Evolutionary conservation across 2,888 invertebrate genomes (phyloP), one percentile per base, ranked within the genome.

Genomic region (Pseudeuparius sepicola): DNA sequence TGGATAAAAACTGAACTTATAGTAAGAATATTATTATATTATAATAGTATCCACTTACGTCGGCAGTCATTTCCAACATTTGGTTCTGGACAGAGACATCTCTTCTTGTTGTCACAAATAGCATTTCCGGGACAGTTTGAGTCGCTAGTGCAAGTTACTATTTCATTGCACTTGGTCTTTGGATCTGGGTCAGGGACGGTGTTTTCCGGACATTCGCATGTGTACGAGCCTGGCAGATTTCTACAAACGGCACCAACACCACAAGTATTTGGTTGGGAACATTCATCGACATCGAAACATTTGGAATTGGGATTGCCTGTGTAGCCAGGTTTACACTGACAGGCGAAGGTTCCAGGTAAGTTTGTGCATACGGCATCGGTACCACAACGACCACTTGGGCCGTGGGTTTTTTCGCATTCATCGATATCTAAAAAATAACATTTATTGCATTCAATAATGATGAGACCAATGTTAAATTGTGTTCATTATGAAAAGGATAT

Each of bases 61-160:
- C 89, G 75, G 52, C 92, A 92, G 54, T 89, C 87, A 50, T 88
- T 86, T 49, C 90, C 92, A 48, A 87, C 69, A 56, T 90, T 90
- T 1, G 92, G 92, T 53, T 87, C 87, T 2, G 89, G 90, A 51
- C 92, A 92, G 20, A 87, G 60, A 56, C 92, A 92, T 51, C 83
- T 73, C 39, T 77, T 75, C 43, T 78, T 74, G 4, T 66, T 56
- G 54, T 88, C 84, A 54, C 92, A 92, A 45, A 88, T 66, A 4
- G 89, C 80, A 65, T 92, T 90, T 49, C 90, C 90, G 14, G 89
- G 88, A 60, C 92, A 92, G 44, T 88, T 83, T 31, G 71, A 70
- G 53, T 85, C 78, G 2, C 57, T 61, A 43, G 71, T 69, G 53
- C 92, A 92, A 15, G 76, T 79, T 7, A 88, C 78, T 45, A 88